Base-by-base conservation (phyloP, 2,888 invertebrate species). In the Drosophila eohydei region DNA sequence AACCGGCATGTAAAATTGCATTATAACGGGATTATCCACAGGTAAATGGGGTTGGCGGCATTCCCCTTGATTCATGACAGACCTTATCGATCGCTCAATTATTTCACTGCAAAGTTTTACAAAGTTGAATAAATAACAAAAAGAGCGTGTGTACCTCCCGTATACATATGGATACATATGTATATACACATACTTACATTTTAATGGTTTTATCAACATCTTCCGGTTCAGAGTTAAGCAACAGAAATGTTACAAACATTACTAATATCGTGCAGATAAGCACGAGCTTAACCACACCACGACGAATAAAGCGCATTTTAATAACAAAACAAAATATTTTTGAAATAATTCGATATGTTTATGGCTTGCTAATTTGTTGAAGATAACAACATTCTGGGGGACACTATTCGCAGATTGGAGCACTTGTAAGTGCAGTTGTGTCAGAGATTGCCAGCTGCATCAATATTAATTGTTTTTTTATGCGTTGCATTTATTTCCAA, bases 1-100 rank as follows among this genome's bases (percentile, higher is more conserved):
- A 0, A 95, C 94, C 14, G 95, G 93, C 12, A 94, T 91, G 67
- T 97, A 95, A 83, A 96, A 97, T 89, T 95, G 95, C 93, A 95
- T 95, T 40, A 97, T 95, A 83, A 96, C 96, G 8, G 95, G 95
- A 72, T 96, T 95, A 84, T 95, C 94, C 38, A 96, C 92, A 8
- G 95, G 95, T 67, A 96, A 92, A 56, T 94, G 92, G 0, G 96
- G 96, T 81, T 95, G 94, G 76, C 94, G 95, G 80, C 96, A 96
- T 32, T 94, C 94, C 52, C 92, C 91, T 62, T 91, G 92, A 86
- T 93, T 94, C 61, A 92, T 91, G 59, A 90, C 79, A 2, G 93
- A 92, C 65, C 92, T 91, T 71, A 94, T 94, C 6, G 93, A 89
- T 60, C 93, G 91, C 72, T 94, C 93, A 56, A 94, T 94, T 72